Evolutionary conservation across 53 echinoderm and acorn worm species (phyloP).

Genomic region (Holothuria scabra): DNA sequence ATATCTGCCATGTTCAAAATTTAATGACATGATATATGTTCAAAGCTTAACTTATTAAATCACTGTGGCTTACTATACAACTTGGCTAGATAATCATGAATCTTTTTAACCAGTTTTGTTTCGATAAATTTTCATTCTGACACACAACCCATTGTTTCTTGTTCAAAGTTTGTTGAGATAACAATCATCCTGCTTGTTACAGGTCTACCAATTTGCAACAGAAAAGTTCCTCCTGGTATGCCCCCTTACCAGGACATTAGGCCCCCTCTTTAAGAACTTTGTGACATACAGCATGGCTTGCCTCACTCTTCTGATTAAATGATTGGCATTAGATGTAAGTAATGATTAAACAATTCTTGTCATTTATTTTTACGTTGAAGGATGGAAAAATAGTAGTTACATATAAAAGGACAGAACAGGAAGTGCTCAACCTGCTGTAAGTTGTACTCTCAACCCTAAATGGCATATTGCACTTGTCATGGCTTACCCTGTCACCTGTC

Average conservation of each 20-base stretch:
- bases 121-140: too few species aligned
- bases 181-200: too few species aligned
- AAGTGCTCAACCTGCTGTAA: constrained; percentile 16
- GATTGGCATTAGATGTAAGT: constrained; percentile 48
- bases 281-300: constrained; percentile 22
- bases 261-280: constrained; percentile 38
- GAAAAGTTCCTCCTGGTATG: too few species aligned
- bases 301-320: constrained; percentile 28
- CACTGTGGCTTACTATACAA: too few species aligned
- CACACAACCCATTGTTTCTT: too few species aligned
- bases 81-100: too few species aligned
- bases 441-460: constrained; percentile 36
- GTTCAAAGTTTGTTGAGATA: too few species aligned
- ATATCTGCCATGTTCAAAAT: too few species aligned
- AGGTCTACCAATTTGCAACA: too few species aligned
- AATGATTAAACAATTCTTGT: constrained; percentile 54
- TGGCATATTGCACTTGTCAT: constrained; percentile 49
- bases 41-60: too few species aligned
- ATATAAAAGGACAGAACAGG: constrained; percentile 12
- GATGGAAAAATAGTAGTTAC: constrained; percentile 41
- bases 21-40: too few species aligned
- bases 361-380: constrained; percentile 47
- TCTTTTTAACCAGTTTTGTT: too few species aligned
- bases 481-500: constrained; percentile 48
- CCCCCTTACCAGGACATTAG: background rate